Percentiles rank a stretch among this genome's conserved stretches.
Evolutionary conservation across 2,797 vertebrate species (phyloP).

Genomic region (Crotalus adamanteus): DNA sequence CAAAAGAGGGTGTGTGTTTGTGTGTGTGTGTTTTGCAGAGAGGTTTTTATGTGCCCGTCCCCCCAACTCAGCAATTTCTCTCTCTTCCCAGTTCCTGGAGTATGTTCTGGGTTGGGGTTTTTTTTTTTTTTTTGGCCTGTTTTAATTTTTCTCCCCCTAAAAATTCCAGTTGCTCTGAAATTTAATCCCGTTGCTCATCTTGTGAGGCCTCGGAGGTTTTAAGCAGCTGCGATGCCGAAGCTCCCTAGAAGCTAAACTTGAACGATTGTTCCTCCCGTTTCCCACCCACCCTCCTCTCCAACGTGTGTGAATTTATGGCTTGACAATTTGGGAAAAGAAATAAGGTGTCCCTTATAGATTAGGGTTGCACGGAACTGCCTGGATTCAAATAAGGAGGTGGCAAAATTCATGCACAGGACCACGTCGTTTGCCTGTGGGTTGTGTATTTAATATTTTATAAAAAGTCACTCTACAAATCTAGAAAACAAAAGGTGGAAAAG

Average conservation of each 20-base stretch:
- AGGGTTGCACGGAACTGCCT: not conserved
- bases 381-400: not conserved
- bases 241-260: conserved; percentile 60
- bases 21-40: too few species aligned
- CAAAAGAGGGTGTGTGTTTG: not conserved
- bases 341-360: not conserved
- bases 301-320: not conserved
- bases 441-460: not conserved
- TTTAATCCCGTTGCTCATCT: conserved; percentile 75
- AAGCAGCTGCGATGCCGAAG: conserved; percentile 64
- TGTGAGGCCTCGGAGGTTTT: conserved; percentile 57
- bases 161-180: conserved; percentile 71
- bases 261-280: conserved; percentile 35
- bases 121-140: not conserved
- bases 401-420: not conserved
- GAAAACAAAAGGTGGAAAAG: not conserved
- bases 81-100: not conserved
- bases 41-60: not conserved
- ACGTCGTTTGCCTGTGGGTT: too few species aligned
- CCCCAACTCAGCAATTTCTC: not conserved
- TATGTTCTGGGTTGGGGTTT: conserved; percentile 25
- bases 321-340: not conserved
- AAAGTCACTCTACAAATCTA: not conserved
- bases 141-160: conserved; percentile 26
- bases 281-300: not conserved